Base-by-base conservation (phyloP, 2,888 invertebrate species). In the Diploptera punctata region DNA sequence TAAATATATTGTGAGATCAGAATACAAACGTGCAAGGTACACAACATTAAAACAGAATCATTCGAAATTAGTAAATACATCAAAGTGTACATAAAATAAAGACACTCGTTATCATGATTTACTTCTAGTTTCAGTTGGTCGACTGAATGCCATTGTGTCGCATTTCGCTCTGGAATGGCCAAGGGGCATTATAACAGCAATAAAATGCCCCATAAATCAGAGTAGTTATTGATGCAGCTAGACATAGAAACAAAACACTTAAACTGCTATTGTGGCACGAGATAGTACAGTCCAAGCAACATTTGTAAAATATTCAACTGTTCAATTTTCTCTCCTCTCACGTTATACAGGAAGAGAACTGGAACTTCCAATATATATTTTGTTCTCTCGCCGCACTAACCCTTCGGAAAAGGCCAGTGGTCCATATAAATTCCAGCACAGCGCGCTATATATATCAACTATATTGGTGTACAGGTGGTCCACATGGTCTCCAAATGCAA, bases 161-260 rank as follows among this genome's bases (percentile, higher is more conserved):
- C 24, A 52, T 52, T 49, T 16, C 31, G 60, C 31, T 5, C 2
- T 29, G 60, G 62, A 33, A 43, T 43, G 62, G 21, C 62, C 13
- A 33, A 62, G 43, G 38, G 62, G 43, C 62, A 62, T 62, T 62
- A 62, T 62, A 62, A 43, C 43, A 24, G 62, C 16, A 62, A 62
- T 62, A 62, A 62, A 62, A 62, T 43, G 43, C 9, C 43, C 5
- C 43, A 62, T 62, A 62, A 43, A 62, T 62, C 62, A 33, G 33
- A 52, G 62, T 21, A 24, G 16, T n/a, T 43, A 62, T 62, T 62
- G 62, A 62, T 21, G 62, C 24, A 5, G 62, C 21, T 21, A 62
- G 24, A 43, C 62, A 43, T 3, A 62, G 62, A 62, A 62, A 62
- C 62, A 62, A 62, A 62, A 62, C 43, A 62, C 62, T 62, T 62